Evolutionary conservation across 2,113 vertebrate genomes (phyloP).

Genomic region (Amazona guildingii): DNA sequence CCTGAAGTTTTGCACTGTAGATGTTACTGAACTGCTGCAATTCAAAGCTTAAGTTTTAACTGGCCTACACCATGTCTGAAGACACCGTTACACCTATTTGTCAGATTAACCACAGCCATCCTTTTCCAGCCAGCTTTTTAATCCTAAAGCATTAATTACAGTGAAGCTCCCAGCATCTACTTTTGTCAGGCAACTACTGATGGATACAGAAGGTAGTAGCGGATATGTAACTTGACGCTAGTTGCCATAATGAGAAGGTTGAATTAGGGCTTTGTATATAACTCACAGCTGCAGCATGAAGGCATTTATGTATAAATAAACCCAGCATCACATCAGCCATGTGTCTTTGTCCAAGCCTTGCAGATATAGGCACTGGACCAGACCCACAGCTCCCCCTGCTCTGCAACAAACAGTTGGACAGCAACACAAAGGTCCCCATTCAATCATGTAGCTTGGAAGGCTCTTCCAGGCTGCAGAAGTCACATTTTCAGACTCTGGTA

Average conservation of each 20-base stretch:
- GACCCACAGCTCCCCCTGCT: constrained; percentile 50
- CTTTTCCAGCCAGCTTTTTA: not conserved
- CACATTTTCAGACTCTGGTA: not conserved
- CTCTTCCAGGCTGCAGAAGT: not conserved
- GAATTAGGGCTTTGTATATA: constrained; percentile 36
- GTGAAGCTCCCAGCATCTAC: not conserved
- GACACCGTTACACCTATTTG: not conserved
- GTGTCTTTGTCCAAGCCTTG: constrained; percentile 53
- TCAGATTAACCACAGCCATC: not conserved
- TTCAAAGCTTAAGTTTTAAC: not conserved
- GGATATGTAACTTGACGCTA: not conserved
- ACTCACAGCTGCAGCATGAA: not conserved
- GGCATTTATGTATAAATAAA: constrained; percentile 33
- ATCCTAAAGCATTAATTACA: not conserved
- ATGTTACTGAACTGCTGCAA: not conserved
- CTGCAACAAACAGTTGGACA: constrained; percentile 18
- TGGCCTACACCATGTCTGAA: not conserved
- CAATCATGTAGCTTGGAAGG: not conserved
- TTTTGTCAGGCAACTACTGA: not conserved
- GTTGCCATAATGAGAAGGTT: not conserved
- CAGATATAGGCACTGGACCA: constrained; percentile 67
- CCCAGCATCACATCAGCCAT: not conserved
- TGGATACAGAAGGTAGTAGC: not conserved
- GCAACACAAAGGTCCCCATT: constrained; percentile 53
- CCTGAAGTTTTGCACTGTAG: not conserved